Conservation (phyloP, 1,140 invertebrate genomes). For the Amyelois transitella region DNA sequence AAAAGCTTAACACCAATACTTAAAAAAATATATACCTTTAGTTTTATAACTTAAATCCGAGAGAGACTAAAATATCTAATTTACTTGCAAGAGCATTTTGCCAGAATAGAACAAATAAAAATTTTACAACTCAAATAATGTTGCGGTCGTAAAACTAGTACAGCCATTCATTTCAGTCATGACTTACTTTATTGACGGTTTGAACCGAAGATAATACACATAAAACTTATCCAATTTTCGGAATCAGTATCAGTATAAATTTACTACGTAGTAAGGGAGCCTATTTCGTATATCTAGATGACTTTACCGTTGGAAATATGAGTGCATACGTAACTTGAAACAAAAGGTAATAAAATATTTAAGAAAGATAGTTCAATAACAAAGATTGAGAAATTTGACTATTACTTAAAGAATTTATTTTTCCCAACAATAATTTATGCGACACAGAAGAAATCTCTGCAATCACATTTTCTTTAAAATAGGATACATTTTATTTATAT, state of each 20-base stretch:
- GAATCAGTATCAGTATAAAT: conserved; percentile 6
- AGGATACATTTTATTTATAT: no score
- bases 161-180: conserved; percentile 8
- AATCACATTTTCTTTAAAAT: no score
- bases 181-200: conserved; percentile 8
- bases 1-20: no score
- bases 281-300: no score
- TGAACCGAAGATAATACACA: conserved; percentile 14
- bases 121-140: conserved; percentile 5
- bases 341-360: neutral
- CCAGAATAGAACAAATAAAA: neutral
- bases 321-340: neutral
- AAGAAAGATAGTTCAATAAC: neutral
- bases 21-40: no score
- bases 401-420: no score
- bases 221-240: conserved; percentile 17
- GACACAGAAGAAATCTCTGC: no score
- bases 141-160: conserved; percentile 8
- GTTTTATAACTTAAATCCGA: no score
- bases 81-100: neutral
- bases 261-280: conserved; percentile 12
- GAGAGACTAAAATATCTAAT: neutral
- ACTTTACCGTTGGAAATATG: no score
- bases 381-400: neutral
- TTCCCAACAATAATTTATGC: no score